Conservation (phyloP, 2,113 vertebrate species). For the Clinocottus analis region DNA sequence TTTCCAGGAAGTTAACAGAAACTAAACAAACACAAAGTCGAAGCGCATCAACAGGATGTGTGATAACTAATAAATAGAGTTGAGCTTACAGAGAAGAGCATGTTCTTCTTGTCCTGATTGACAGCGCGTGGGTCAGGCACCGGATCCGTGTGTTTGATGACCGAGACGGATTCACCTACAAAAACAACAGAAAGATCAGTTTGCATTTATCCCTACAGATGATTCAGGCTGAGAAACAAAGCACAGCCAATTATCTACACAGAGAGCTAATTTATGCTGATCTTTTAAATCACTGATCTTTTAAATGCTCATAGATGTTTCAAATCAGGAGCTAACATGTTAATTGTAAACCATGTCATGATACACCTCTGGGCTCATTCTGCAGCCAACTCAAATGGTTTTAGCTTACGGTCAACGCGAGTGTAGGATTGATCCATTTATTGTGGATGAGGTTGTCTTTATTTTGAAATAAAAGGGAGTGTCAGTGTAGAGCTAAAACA, state of each 20-base stretch:
- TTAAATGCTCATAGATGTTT: conserved; percentile 19
- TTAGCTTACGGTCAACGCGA: neutral
- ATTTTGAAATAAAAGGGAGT: neutral
- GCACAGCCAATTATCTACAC: neutral
- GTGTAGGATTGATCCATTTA: neutral
- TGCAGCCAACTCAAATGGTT: neutral
- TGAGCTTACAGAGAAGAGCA: conserved; percentile 96
- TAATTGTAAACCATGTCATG: conserved; percentile 10
- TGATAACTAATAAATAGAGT: conserved; percentile 4
- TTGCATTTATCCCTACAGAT: neutral
- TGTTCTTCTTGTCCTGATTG: conserved; percentile 99
- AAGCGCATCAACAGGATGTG: conserved; percentile 35
- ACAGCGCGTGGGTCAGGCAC: conserved; percentile 98
- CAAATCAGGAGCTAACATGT: conserved; percentile 2
- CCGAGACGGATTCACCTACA: conserved; percentile 95
- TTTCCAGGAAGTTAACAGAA: conserved; percentile 25
- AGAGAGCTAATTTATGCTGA: conserved; percentile 11
- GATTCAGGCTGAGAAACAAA: neutral
- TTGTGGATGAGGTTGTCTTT: neutral
- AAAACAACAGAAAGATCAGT: conserved; percentile 17
- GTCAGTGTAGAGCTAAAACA: neutral
- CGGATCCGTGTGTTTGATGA: conserved; percentile 98
- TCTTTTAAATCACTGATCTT: conserved; percentile 23
- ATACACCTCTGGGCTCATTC: conserved; percentile 1
- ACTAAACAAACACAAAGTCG: conserved; percentile 22